Evolutionary conservation across 1,140 invertebrate species (phyloP).

Genomic region (Trigoniulus corallinus): DNA sequence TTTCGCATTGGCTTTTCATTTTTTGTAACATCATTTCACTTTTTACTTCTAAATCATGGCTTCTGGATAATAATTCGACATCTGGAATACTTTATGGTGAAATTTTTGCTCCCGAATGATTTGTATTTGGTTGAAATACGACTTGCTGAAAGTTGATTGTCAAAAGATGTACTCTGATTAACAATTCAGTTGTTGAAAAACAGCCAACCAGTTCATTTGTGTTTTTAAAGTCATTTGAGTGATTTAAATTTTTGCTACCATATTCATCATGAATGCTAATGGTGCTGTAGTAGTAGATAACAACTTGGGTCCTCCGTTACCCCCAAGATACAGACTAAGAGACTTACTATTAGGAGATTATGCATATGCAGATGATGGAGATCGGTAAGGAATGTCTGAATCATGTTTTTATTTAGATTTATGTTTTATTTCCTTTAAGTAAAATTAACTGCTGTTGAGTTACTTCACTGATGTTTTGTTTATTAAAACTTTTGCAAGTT

Average conservation of each 20-base stretch:
- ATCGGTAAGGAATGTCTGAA: slow-evolving; percentile 53
- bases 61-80: no score
- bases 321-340: slow-evolving; percentile 49
- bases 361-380: slow-evolving; percentile 54
- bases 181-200: slow-evolving; percentile 1
- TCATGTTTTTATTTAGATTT: no score
- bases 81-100: no score
- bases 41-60: no score
- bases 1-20: no score
- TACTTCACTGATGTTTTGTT: no score
- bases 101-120: no score
- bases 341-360: slow-evolving; percentile 61
- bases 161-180: not conserved
- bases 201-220: not conserved
- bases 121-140: no score
- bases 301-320: slow-evolving; percentile 19
- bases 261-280: not conserved
- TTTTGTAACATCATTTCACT: no score
- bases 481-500: no score
- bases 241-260: not conserved
- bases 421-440: not conserved
- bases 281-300: not conserved
- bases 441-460: not conserved
- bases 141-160: no score
- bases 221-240: not conserved